These are phyloP conservation scores for Manacus vitellinus DNA, from an alignment of 2,113 vertebrate genomes.

Conservation along the genomic window DNA sequence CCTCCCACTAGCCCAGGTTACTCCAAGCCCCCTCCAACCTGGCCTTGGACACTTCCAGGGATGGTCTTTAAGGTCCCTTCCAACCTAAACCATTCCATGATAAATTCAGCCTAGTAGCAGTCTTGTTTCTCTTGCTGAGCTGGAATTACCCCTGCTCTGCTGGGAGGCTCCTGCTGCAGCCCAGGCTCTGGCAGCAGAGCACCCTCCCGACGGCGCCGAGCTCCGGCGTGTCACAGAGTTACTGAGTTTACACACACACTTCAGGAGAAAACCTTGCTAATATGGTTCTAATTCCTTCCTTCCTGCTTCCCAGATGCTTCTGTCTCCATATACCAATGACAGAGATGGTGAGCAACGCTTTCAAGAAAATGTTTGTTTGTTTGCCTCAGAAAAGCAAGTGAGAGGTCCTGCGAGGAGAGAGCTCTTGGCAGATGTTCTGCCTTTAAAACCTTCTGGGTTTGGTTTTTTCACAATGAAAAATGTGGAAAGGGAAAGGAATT, in stretches of 20 bases:
- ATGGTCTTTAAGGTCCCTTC: background rate
- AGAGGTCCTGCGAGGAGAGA: background rate
- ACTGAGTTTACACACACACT: background rate
- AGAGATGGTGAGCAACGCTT: background rate
- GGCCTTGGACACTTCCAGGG: background rate
- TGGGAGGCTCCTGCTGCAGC: background rate
- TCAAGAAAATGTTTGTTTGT: conserved; percentile 5
- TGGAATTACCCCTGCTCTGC: rapidly evolving
- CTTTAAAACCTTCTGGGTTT: background rate
- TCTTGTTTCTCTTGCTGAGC: background rate
- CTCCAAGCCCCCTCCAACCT: background rate
- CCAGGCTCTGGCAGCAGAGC: background rate
- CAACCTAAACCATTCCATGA: background rate
- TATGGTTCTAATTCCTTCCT: conserved; percentile 39
- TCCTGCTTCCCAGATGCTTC: conserved; percentile 49
- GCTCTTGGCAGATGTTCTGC: background rate
- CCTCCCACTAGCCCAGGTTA: rapidly evolving
- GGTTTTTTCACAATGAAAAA: background rate
- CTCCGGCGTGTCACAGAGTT: rapidly evolving
- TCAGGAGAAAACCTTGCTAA: conserved; percentile 44
- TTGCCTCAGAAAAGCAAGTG: background rate
- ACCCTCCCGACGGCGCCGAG: background rate
- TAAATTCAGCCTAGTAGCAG: background rate
- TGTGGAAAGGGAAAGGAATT: background rate
- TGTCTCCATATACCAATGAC: background rate